These are phyloP conservation scores for Uropsilus gracilis DNA, from an alignment of 2,113 vertebrate genomes.

Conservation along the genomic window DNA sequence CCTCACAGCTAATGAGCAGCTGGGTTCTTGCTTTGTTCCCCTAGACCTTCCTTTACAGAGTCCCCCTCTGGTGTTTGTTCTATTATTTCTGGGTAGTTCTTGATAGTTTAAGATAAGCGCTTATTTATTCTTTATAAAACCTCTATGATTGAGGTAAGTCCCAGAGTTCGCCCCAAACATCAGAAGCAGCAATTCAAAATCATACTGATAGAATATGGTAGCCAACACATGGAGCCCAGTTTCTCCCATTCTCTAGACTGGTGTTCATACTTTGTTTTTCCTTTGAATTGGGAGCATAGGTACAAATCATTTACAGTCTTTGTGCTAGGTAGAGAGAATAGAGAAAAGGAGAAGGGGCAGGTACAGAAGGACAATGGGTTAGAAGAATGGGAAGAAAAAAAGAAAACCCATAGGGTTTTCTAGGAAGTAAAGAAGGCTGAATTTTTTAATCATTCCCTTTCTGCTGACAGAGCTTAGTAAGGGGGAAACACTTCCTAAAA, in stretches of 20 bases:
- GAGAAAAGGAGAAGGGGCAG: background rate
- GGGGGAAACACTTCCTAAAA: background rate
- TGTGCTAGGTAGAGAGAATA: background rate
- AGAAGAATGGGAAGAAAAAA: background rate
- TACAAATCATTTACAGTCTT: background rate
- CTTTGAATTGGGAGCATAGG: background rate
- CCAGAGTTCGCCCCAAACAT: background rate
- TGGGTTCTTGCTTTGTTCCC: background rate
- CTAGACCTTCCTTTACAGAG: background rate
- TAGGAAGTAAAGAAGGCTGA: background rate
- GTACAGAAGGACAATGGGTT: background rate
- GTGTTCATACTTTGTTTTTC: background rate
- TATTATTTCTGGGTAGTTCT: background rate
- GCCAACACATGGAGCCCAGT: no score
- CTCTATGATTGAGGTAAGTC: background rate
- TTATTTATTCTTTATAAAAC: background rate
- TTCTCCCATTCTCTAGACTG: background rate
- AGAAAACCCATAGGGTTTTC: background rate
- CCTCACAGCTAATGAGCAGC: background rate
- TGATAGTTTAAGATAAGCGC: background rate
- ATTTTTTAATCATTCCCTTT: background rate
- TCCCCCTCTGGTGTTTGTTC: background rate
- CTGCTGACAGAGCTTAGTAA: background rate
- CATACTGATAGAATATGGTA: background rate
- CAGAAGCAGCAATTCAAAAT: background rate